Evolutionary conservation across 2,888 invertebrate genomes (phyloP).

Genomic region (Dynastes tityus): DNA sequence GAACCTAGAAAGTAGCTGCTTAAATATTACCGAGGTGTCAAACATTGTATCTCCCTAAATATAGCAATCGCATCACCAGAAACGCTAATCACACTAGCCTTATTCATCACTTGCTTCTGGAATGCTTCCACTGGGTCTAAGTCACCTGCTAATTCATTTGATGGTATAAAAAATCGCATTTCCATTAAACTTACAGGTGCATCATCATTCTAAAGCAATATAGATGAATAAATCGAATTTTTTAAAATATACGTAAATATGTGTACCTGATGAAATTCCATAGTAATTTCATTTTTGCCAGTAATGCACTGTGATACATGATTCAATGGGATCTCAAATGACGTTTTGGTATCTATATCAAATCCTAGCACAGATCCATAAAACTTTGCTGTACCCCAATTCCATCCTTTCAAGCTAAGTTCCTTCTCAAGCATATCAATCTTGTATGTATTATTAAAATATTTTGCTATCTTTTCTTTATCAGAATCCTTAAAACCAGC

Average conservation of each 20-base stretch:
- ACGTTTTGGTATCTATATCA: slow-evolving; percentile 86
- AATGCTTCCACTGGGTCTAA: slow-evolving; percentile 97
- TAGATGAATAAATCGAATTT: slow-evolving; percentile 27
- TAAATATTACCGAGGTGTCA: slow-evolving; percentile 89
- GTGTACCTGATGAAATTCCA: slow-evolving; percentile 94
- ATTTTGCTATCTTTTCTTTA: slow-evolving; percentile 93
- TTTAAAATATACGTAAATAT: neutral
- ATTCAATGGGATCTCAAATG: slow-evolving; percentile 96
- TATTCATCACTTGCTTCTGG: slow-evolving; percentile 96
- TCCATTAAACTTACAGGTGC: slow-evolving; percentile 97
- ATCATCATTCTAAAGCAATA: slow-evolving; percentile 89
- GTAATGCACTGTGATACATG: slow-evolving; percentile 97
- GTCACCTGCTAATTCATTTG: slow-evolving; percentile 88
- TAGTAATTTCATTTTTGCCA: slow-evolving; percentile 97
- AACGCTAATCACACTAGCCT: slow-evolving; percentile 97
- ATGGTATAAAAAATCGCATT: slow-evolving; percentile 98
- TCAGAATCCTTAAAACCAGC: slow-evolving; percentile 96
- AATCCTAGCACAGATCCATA: slow-evolving; percentile 89
- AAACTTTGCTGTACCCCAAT: slow-evolving; percentile 98
- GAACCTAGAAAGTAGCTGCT: neutral
- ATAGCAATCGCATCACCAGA: slow-evolving; percentile 98
- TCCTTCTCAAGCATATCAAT: slow-evolving; percentile 94
- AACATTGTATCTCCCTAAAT: slow-evolving; percentile 96
- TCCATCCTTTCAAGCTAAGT: slow-evolving; percentile 97
- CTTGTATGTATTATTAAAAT: slow-evolving; percentile 87